Base-by-base conservation (phyloP, 2,888 invertebrate species). In the Hipparchia semele region DNA sequence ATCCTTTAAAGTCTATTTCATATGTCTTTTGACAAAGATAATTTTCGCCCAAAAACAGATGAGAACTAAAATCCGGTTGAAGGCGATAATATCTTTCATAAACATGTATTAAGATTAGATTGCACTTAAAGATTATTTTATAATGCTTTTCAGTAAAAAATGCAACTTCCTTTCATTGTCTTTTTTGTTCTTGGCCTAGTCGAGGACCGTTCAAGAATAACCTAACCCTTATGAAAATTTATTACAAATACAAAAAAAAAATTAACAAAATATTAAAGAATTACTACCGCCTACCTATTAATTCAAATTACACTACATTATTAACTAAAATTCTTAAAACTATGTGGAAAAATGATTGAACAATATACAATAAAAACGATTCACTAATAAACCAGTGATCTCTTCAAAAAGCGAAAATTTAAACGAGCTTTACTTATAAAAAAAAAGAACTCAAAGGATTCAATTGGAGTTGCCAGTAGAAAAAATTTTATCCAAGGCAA, bases 291-390 rank as follows among this genome's bases (percentile, higher is more conserved):
- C 91, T 92, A 92, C 87, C 90, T 92, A 91, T 88, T 88, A 89
- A 90, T 90, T 88, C 87, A 90, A 91, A 91, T 90, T 93, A 93
- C 87, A 81, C 92, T 93, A 93, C 82, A 82, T 79, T 89, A 91
- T 87, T 84, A 94, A 92, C 91, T 93, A 92, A 93, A 92, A 88
- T 90, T 77, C 90, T 90, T 92, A 90, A 80, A 89, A 86, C 90
- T 93, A 92, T 86, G 89, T 92, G 92, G 92, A 93, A 93, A 77
- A 92, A 92, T 90, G 84, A 92, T 91, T 86, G 92, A 93, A 93
- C 92, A 93, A 92, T 92, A 90, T 92, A 92, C 91, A 93, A 90
- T 91, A 92, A 91, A 90, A 92, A 91, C 90, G 90, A 91, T 93
- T 92, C 86, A 92, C 92, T 92, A 92, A 87, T 88, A 90, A 89